Base-by-base conservation (phyloP, 2,888 invertebrate species). In the Hydroisotoma schaefferi region DNA sequence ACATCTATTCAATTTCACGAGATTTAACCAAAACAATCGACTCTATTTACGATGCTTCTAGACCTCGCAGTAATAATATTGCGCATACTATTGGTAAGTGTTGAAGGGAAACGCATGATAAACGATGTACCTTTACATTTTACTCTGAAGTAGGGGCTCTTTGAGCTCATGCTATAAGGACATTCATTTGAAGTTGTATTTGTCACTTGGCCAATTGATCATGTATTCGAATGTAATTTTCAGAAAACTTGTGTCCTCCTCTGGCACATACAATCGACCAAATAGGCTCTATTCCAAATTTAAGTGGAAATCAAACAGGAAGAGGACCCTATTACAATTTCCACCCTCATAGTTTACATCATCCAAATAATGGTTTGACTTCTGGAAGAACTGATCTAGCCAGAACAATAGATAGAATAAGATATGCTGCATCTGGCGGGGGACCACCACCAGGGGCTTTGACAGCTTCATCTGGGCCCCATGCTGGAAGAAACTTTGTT, bases 1-100 rank as follows among this genome's bases (percentile, higher is more conserved):
- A 73, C 63, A 71, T 73, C 51, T 73, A 73, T 65, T 73, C 73
- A 26, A 73, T 73, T 68, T 73, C 73, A 15, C 68, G 73, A 70
- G 73, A 73, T 64, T 68, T 73, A 61, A 71, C 73, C 51, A 71
- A 71, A 67, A 71, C 73, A 55, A 73, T 73, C 65, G 70, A 73
- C 68, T 73, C 73, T 61, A 73, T 73, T 62, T 73, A 73, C 59
- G 73, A 73, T 65, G 68, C 73, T 38, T 71, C 73, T 20, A 61
- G 73, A 66, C 71, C 70, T 44, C 62, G 73, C 38, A 68, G 65
- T 59, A 73, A 69, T 60, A 71, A 73, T 64, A 61, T 70, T 47
- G 67, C 71, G 51, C 73, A 73, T 55, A 68, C 70, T 28, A 69
- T 73, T 48, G 73, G 73, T 73, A 64, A 64, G 67, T 54, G n/a